Evolutionary conservation across 2,888 invertebrate genomes (phyloP), one percentile per base, ranked within the genome.

Genomic region (Rhagophthalmus giganteus): DNA sequence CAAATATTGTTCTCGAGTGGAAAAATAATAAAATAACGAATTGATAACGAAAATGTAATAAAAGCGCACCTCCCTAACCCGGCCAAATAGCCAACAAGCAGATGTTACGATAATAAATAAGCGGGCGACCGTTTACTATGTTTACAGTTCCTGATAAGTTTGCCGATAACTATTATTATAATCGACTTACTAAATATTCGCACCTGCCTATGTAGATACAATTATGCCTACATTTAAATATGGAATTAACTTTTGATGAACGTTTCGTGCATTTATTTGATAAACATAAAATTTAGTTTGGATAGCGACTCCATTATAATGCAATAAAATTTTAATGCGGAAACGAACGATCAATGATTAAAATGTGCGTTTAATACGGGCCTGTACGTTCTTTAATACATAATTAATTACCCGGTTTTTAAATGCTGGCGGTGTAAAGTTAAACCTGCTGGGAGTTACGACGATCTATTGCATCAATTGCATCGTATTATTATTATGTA

Each of bases 361-460:
- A n/a, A n/a, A n/a, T 41, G 49, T 39, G 40, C 38, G 33, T 31
- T 26, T 33, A 41, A 41, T 41, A 31, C 27, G 49, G 41, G 46
- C 41, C 20, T 44, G 20, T 27, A 28, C 11, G 28, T 26, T 35
- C 20, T 26, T 28, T 28, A 41, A 35, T 41, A 34, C 34, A 49
- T 41, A 34, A 48, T 41, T 47, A 49, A 49, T 41, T 32, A 49
- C 49, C 49, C 49, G 28, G 32, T 26, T 49, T 48, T 46, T 31
- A 31, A 38, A 46, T 32, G 25, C 46, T 38, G 38, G 46, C 30
- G 32, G 37, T 31, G 24, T 37, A 31, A 16, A 27, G 11, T 32
- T 32, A 32, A 26, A 28, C 28, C 39, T 4, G 39, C 38, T n/a
- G n/a, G n/a, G 35, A 35, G 35, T 11, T 35, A 26, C 35, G 25